Evolutionary conservation across 2,888 invertebrate species (phyloP).

Genomic region (Sycophila texana): DNA sequence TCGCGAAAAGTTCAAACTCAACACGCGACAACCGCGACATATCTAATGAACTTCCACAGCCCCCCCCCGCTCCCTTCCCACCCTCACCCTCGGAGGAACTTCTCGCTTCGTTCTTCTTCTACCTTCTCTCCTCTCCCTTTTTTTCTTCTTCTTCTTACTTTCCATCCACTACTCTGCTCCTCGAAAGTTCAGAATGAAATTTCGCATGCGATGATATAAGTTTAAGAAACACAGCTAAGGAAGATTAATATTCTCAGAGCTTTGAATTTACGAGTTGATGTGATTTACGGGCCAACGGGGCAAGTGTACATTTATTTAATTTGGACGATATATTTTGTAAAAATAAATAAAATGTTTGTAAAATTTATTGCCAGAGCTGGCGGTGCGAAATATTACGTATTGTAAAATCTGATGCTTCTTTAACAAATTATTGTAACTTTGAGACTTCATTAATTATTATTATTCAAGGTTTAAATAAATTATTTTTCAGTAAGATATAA

Average conservation of each 20-base stretch:
- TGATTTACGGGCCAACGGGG: neutral
- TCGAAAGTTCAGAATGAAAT: constrained; percentile 33
- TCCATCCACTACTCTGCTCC: constrained; percentile 1
- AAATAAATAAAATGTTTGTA: neutral
- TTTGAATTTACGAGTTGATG: constrained; percentile 24
- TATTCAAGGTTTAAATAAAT: no score
- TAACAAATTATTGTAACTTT: no score
- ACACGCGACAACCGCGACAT: constrained; percentile 53
- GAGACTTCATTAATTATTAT: no score
- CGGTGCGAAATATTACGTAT: no score
- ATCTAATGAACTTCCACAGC: constrained; percentile 52
- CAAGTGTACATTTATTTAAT: neutral
- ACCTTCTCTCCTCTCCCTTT: constrained; percentile 2
- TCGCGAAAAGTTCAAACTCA: constrained; percentile 54
- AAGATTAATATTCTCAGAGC: constrained; percentile 24
- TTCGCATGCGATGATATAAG: constrained; percentile 47
- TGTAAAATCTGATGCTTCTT: no score
- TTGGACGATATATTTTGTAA: neutral
- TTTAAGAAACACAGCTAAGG: constrained; percentile 15
- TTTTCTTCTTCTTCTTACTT: constrained; percentile 32
- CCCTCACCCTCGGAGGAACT: constrained; percentile 14
- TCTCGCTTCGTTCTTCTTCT: neutral
- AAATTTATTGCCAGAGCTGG: no score
- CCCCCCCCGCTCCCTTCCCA: constrained; percentile 11
- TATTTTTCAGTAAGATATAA: no score